A percentile compares a stretch with the other conserved stretches of the same genome.
phyloP scores from a whole-genome alignment of 2,888 invertebrate species.

The Drosophila engyochracea region DNA sequence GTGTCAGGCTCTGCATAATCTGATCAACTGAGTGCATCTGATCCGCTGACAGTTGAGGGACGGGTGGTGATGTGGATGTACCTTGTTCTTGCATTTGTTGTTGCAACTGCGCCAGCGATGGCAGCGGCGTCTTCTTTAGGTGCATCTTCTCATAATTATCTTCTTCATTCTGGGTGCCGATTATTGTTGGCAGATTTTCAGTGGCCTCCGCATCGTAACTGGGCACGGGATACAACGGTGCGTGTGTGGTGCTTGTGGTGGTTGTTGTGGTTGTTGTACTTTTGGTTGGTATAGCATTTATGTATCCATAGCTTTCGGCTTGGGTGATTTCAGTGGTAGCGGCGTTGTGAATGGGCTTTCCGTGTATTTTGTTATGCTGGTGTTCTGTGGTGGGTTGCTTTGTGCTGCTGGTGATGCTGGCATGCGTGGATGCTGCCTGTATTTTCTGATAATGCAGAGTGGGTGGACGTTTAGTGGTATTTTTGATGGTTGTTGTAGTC shows the following conservation, averaged over 20 bases:
- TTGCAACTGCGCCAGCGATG: slow-evolving; percentile 67
- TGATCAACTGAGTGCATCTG: slow-evolving; percentile 83
- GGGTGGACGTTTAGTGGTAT: slow-evolving; percentile 34
- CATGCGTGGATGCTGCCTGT: slow-evolving; percentile 44
- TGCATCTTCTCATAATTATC: slow-evolving; percentile 25
- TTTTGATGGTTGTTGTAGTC: slow-evolving; percentile 22
- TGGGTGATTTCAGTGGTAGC: slow-evolving; percentile 44
- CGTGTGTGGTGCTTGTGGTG: slow-evolving; percentile 50
- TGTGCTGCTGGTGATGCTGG: slow-evolving; percentile 30
- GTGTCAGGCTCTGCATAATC: slow-evolving; percentile 82
- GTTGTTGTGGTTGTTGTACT: slow-evolving; percentile 45
- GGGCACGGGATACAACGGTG: slow-evolving; percentile 75
- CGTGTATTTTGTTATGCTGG: slow-evolving; percentile 51
- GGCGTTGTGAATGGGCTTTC: slow-evolving; percentile 53
- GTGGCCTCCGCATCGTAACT: slow-evolving; percentile 53
- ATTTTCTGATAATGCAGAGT: slow-evolving; percentile 58
- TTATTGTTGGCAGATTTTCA: slow-evolving; percentile 30
- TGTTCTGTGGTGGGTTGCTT: slow-evolving; percentile 46
- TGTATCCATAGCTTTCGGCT: slow-evolving; percentile 53
- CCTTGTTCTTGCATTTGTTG: slow-evolving; percentile 57
- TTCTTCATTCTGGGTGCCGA: slow-evolving; percentile 4
- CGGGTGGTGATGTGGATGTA: slow-evolving; percentile 45
- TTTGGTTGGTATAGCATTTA: slow-evolving; percentile 41
- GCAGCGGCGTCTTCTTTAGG: slow-evolving; percentile 64
- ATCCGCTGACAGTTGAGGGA: slow-evolving; percentile 68